Evolutionary conservation across 2,113 vertebrate genomes (phyloP), one percentile per base, ranked within the genome.

Genomic region (Cynoglossus semilaevis): DNA sequence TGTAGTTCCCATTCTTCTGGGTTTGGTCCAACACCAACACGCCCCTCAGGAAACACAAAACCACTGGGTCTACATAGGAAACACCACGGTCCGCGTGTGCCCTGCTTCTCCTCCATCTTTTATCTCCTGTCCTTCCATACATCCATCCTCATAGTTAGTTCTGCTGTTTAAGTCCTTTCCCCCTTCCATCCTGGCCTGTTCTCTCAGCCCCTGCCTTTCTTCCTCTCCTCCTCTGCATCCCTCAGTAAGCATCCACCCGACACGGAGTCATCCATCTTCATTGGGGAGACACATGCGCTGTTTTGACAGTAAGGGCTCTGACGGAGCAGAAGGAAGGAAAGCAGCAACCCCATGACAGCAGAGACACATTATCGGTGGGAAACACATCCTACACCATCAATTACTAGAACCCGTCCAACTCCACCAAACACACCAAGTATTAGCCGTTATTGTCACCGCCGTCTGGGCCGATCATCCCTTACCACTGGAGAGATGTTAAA

Each of bases 221-320:
- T 34, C 62, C 58, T 37, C 59, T 57, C 52, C 69, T 74, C 72
- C 58, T 70, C 75, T 67, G 66, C 71, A 70, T 72, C 73, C 74
- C 64, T 79, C 60, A 15, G 14, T 51, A 12, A 14, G 44, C 59
- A 69, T 64, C 80, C 82, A 67, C 58, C 74, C 58, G 51, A 71
- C 77, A 60, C 50, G 76, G 71, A 78, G 56, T 88, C 79, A 91
- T 91, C 86, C 81, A 81, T 92, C 90, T 90, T 90, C 86, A 91
- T 91, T 87, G 76, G 62, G 54, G 58, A 86, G 86, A 88, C 70
- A 48, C 82, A 83, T 79, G 76, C 77, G 65, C 77, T 90, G 90
- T 91, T 91, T 90, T 91, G 91, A 91, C 87, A 90, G 87, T 64
- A 48, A 69, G 63, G 81, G 78, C 85, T 85, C 82, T 65, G 82